Evolutionary conservation across 1,140 invertebrate genomes (phyloP), one percentile per base, ranked within the genome.

Genomic region (Brachionus plicatilis): DNA sequence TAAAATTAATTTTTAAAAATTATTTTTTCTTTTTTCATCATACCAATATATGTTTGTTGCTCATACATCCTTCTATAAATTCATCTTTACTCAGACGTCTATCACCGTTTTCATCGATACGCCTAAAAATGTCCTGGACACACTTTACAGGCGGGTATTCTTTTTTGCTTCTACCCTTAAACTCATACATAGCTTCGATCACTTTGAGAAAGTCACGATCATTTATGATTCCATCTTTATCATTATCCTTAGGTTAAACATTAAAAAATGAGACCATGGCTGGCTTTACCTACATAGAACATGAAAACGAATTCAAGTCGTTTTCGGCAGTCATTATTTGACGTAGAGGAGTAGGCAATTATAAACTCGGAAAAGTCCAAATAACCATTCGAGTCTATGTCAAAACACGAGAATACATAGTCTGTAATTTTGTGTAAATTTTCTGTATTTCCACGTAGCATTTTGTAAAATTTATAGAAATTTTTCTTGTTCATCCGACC

Each of bases 381-480:
- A 37, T 83, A 68, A 33, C 82, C 82, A 72, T 83, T 83, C 12
- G 82, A 83, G 24, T 83, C 82, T 8, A 37, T 33, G 45, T 83
- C 82, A 70, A 83, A 83, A 68, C 60, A 68, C 12, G 60, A 45
- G 20, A 83, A 83, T 9, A 83, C 65, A 83, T 68, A 83, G 20
- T 83, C 60, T 41, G 43, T 68, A 24, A 83, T 83, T 70, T 83
- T 68, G 12, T 83, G 47, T n/a, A 83, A 33, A 68, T 83, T 68
- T 24, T 83, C 82, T 11, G 82, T 27, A 50, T 50, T 50, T 17
- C 60, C 47, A 3, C 82, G 60, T 6, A 83, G 53, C 60, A 68
- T 68, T 53, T 68, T 68, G 17, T 83, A 83, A 56, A 83, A 83
- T 83, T 83, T 83, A 20, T 68, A 72, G 12, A 83, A 83, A 83